phyloP scores from a whole-genome alignment of 2,113 vertebrate species.

The Catagonus wagneri region DNA sequence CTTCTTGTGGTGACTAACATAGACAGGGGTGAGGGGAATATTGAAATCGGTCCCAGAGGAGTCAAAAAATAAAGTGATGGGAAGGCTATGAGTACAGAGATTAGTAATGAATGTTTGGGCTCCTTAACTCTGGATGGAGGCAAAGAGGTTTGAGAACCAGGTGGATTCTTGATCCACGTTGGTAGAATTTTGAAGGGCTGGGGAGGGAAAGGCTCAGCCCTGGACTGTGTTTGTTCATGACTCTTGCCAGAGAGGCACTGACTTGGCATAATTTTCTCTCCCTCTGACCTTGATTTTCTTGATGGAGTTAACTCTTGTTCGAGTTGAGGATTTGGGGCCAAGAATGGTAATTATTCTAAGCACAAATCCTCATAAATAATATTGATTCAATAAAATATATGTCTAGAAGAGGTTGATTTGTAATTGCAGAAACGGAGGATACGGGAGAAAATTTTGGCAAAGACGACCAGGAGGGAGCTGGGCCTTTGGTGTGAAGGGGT shows the following conservation, averaged over 20 bases:
- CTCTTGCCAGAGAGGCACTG: background rate
- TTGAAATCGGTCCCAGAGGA: background rate
- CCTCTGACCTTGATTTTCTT: background rate
- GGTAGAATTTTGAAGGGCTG: background rate
- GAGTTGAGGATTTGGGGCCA: background rate
- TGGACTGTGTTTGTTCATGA: background rate
- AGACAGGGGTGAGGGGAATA: background rate
- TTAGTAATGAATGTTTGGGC: background rate
- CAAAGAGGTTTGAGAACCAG: background rate
- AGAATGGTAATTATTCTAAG: background rate
- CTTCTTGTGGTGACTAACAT: background rate
- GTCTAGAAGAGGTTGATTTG: background rate
- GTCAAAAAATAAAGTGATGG: background rate
- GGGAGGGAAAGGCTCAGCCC: background rate
- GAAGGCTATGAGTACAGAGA: background rate
- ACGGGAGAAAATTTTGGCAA: background rate
- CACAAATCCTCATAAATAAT: background rate
- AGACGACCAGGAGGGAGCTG: background rate
- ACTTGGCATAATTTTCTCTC: background rate
- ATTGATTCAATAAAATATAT: background rate
- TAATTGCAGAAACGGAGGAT: background rate
- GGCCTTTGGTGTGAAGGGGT: background rate
- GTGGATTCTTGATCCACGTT: background rate
- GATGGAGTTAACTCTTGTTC: background rate
- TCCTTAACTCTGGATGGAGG: background rate